phyloP scores from a whole-genome alignment of 2,888 invertebrate species.

The Apotomis capreana region DNA sequence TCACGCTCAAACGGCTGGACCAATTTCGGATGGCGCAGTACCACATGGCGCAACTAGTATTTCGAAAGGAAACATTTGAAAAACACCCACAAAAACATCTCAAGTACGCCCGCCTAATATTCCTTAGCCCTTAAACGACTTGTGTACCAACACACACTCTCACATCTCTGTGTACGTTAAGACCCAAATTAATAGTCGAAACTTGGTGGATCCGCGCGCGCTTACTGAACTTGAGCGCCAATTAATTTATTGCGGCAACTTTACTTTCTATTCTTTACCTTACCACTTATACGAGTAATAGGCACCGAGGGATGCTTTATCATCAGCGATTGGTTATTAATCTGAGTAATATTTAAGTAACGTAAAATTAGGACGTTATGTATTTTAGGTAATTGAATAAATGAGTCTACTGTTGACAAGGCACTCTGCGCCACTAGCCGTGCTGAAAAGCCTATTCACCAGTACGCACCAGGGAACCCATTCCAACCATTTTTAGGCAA shows the following conservation, averaged over 20 bases:
- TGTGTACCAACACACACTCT: constrained; percentile 53
- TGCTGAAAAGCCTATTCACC: too few species aligned
- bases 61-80: too few species aligned
- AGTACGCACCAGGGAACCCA: too few species aligned
- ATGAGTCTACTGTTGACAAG: too few species aligned
- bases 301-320: constrained; percentile 47
- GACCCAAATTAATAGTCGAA: constrained; percentile 81
- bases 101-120: constrained; percentile 29
- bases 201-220: constrained; percentile 72
- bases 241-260: constrained; percentile 81
- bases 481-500: too few species aligned
- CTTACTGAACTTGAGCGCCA: constrained; percentile 74
- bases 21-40: too few species aligned
- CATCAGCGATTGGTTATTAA: constrained; percentile 18
- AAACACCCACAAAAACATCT: constrained; percentile 2
- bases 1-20: too few species aligned
- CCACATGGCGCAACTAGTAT: too few species aligned
- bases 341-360: constrained; percentile 44
- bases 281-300: constrained; percentile 71
- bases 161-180: constrained; percentile 70
- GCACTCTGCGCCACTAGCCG: too few species aligned
- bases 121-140: constrained; percentile 31
- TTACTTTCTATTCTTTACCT: constrained; percentile 81
- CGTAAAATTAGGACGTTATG: constrained; percentile 29
- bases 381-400: too few species aligned